A percentile compares a stretch with the other conserved stretches of the same genome.
These are phyloP conservation scores for Pseudorhombus dupliciocellatus DNA, from an alignment of 2,113 vertebrate species.

Conservation along the genomic window DNA sequence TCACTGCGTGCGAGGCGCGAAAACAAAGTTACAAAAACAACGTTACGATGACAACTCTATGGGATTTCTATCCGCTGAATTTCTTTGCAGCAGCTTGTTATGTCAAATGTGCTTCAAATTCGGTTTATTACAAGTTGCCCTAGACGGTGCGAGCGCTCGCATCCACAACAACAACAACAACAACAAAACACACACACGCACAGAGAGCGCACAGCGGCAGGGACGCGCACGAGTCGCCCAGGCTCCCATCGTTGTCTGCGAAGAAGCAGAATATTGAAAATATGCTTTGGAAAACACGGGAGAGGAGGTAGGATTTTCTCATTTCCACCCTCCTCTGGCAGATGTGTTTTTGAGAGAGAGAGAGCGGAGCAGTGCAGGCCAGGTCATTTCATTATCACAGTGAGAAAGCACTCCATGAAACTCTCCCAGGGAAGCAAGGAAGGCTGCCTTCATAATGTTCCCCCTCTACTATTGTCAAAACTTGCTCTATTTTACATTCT, in stretches of 20 bases:
- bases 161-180: constrained; percentile 12
- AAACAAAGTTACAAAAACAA: constrained; percentile 53
- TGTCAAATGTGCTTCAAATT: constrained; percentile 58
- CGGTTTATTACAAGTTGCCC: constrained; percentile 58
- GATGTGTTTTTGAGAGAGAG: constrained; percentile 69
- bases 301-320: constrained; percentile 76
- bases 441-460: constrained; percentile 68
- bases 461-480: constrained; percentile 66
- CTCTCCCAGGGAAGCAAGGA: constrained; percentile 68
- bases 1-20: constrained; percentile 28
- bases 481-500: constrained; percentile 67
- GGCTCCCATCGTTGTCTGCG: constrained; percentile 50
- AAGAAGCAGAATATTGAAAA: constrained; percentile 71
- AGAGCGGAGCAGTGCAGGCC: constrained; percentile 65
- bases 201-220: constrained; percentile 20
- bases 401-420: constrained; percentile 76
- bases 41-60: constrained; percentile 58
- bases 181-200: constrained; percentile 9
- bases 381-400: constrained; percentile 81
- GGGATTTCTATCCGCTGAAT: constrained; percentile 47
- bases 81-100: constrained; percentile 54
- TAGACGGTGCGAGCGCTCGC: neutral
- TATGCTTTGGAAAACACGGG: constrained; percentile 66
- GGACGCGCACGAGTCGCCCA: constrained; percentile 37
- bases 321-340: constrained; percentile 72